Evolutionary conservation across 2,888 invertebrate genomes (phyloP).

Genomic region (Mimachlamys varia): DNA sequence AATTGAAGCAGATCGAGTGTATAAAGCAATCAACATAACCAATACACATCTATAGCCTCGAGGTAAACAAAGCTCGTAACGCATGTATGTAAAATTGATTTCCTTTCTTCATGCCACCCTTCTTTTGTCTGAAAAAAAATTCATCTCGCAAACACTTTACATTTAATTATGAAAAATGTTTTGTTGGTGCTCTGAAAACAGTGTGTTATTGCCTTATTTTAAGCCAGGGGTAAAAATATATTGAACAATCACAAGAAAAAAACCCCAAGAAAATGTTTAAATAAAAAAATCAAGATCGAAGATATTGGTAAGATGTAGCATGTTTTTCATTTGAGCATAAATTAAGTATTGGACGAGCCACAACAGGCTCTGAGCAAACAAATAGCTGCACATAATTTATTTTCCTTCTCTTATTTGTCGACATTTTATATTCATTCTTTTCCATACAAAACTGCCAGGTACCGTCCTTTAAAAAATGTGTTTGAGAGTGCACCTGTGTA

Average conservation of each 20-base stretch:
- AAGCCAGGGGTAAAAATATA: neutral
- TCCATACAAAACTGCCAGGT: constrained; percentile 27
- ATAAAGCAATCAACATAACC: neutral
- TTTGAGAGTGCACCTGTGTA: constrained; percentile 1
- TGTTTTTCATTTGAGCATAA: neutral
- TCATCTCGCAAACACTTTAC: neutral
- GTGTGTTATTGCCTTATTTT: neutral
- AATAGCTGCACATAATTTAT: constrained; percentile 23
- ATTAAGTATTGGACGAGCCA: neutral
- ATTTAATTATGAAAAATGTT: constrained; percentile 3
- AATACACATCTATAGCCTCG: neutral
- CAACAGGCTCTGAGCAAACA: neutral
- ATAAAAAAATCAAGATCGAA: neutral
- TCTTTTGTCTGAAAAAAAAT: neutral
- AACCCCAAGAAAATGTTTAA: neutral
- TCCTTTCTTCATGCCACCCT: neutral
- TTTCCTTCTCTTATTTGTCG: constrained; percentile 11
- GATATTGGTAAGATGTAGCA: neutral
- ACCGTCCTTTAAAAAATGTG: neutral
- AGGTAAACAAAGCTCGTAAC: neutral
- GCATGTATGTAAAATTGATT: neutral
- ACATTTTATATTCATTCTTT: constrained; percentile 10
- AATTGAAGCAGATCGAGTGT: neutral
- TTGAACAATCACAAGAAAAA: neutral
- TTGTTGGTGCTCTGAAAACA: neutral